Percentiles rank a stretch among this genome's conserved stretches.
phyloP scores from a whole-genome alignment of 2,113 vertebrate species.

The Platichthys stellatus region DNA sequence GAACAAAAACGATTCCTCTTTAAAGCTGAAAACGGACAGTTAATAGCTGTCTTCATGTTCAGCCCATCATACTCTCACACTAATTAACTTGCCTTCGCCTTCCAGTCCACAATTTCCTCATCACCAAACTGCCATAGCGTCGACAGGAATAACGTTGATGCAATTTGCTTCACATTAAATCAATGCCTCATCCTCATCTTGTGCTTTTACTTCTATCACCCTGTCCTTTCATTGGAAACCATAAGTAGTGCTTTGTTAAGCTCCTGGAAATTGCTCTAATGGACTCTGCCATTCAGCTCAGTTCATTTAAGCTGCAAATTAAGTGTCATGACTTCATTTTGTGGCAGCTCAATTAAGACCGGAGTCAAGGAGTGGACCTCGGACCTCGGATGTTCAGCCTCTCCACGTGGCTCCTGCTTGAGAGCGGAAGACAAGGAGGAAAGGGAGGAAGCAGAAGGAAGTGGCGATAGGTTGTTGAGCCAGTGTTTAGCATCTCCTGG shows the following conservation, averaged over 20 bases:
- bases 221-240: conserved; percentile 59
- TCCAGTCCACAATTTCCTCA: conserved; percentile 34
- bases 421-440: conserved; percentile 2
- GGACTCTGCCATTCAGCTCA: conserved; percentile 69
- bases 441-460: conserved; percentile 8
- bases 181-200: conserved; percentile 39
- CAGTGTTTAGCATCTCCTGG: conserved; percentile 47
- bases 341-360: conserved; percentile 63
- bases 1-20: too few species aligned
- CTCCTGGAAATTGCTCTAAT: conserved; percentile 75
- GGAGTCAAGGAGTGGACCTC: conserved; percentile 35
- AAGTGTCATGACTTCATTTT: conserved; percentile 73
- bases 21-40: too few species aligned
- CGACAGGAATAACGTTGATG: conserved; percentile 61
- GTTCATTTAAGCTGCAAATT: conserved; percentile 75
- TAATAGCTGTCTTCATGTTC: too few species aligned
- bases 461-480: conserved; percentile 24
- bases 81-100: not conserved
- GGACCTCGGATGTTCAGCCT: conserved; percentile 26
- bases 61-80: not conserved
- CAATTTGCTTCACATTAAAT: conserved; percentile 66
- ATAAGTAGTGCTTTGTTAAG: conserved; percentile 80
- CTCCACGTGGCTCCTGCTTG: not conserved
- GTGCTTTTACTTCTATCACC: conserved; percentile 43
- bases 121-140: conserved; percentile 45